phyloP scores from a whole-genome alignment of 2,113 vertebrate genomes.

The Poeciliopsis retropinna region DNA sequence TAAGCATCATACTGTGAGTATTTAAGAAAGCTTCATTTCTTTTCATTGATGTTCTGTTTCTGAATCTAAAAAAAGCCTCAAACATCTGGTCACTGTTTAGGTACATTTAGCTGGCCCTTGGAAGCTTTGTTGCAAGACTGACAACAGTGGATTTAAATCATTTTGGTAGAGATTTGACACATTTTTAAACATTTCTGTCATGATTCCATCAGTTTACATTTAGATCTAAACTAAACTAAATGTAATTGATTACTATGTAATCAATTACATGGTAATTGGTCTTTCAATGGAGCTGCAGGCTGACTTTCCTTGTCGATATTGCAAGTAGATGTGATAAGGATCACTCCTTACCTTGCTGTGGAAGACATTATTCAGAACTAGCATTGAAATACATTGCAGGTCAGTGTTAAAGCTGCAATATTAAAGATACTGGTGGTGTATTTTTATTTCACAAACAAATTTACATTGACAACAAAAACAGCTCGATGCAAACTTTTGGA shows the following conservation, averaged over 20 bases:
- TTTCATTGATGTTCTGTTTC: background rate
- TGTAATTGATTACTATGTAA: no score
- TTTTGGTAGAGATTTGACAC: background rate
- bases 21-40: background rate
- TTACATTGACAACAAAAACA: no score
- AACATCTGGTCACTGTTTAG: no score
- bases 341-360: background rate
- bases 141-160: slow-evolving; percentile 3
- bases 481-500: no score
- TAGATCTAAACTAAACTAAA: no score
- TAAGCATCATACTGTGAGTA: slow-evolving; percentile 78
- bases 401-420: background rate
- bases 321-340: background rate
- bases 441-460: background rate
- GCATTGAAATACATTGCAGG: background rate
- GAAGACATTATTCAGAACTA: background rate
- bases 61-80: no score
- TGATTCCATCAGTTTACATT: background rate
- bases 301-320: background rate
- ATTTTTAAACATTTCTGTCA: background rate
- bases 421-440: no score
- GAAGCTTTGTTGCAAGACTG: background rate
- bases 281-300: background rate
- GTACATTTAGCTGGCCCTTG: no score
- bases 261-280: no score